Evolutionary conservation across 2,888 invertebrate species (phyloP), one percentile per base, ranked within the genome.

Genomic region (Acronicta leporina): DNA sequence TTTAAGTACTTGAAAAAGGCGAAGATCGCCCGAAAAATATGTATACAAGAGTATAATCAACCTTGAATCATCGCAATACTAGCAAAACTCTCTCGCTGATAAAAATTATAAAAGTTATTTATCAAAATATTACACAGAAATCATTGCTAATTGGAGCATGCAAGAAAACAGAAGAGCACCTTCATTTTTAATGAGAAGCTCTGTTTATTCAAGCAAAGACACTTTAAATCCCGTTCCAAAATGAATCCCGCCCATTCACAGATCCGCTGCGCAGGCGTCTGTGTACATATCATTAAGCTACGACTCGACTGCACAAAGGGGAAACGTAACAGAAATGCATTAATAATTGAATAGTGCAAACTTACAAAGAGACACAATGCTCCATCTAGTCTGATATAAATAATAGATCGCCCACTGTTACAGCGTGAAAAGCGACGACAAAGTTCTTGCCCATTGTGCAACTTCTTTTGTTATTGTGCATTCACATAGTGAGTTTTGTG

Each of bases 381-480:
- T 63, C 56, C 66, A 57, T 57, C 42, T 7, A 11, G 42, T 51
- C 53, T 46, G 64, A 60, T 75, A 54, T 81, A 80, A 82, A 83
- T 83, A 83, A 77, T 80, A 79, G 73, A 79, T 77, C 25, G 65
- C 54, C 64, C 52, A 63, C 72, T 63, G 53, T 56, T 38, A 50
- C 58, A 49, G 45, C 59, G 47, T 51, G 53, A 62, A 49, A 44
- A 51, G 64, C 47, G 58, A 56, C 55, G 68, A 61, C 72, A 63
- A 79, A 82, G 77, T 82, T 79, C 71, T 63, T 51, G 43, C 35
- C 69, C 58, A 76, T 80, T 80, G 79, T 80, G 65, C 63, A 51
- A 55, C 48, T 43, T 68, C 77, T 75, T 77, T 83, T 82, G 80
- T 82, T 67, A 68, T 42, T 77, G 74, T 76, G 81, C 76, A 81